Conservation (phyloP, 2,888 invertebrate genomes). For the Hyposoter dolosus region DNA sequence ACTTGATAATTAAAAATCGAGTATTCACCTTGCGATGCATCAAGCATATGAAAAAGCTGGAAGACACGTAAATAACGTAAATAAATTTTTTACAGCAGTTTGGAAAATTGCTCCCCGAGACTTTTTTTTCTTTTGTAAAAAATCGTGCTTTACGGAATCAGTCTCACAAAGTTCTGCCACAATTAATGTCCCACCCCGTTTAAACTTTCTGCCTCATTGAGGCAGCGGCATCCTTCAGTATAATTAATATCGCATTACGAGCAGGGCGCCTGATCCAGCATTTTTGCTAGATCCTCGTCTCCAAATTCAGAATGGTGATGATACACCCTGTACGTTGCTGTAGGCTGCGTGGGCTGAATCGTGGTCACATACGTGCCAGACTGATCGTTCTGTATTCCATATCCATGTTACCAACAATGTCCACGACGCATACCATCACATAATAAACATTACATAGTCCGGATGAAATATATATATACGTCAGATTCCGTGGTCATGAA, state of each 20-base stretch:
- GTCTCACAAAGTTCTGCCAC: neutral
- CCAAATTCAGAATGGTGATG: neutral
- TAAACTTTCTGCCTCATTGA: neutral
- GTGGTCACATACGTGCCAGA: constrained; percentile 10
- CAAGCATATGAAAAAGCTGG: too few relatives aligned
- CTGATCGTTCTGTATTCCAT: constrained; percentile 11
- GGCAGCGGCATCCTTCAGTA: neutral
- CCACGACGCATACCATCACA: neutral
- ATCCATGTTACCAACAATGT: constrained; percentile 1
- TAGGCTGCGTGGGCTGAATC: constrained; percentile 11
- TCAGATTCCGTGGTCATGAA: constrained; percentile 5
- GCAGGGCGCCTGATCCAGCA: neutral
- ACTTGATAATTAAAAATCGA: too few relatives aligned
- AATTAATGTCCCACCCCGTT: neutral
- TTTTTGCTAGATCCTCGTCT: neutral
- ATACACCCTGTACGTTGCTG: neutral
- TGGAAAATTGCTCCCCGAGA: neutral
- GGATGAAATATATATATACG: neutral
- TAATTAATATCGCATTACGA: neutral
- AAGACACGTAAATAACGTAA: too few relatives aligned
- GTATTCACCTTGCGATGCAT: too few relatives aligned
- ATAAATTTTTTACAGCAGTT: too few relatives aligned
- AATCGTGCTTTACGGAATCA: neutral
- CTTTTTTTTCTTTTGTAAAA: neutral
- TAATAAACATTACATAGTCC: neutral